phyloP scores from a whole-genome alignment of 1,140 invertebrate species.

The Drosophila athabasca region DNA sequence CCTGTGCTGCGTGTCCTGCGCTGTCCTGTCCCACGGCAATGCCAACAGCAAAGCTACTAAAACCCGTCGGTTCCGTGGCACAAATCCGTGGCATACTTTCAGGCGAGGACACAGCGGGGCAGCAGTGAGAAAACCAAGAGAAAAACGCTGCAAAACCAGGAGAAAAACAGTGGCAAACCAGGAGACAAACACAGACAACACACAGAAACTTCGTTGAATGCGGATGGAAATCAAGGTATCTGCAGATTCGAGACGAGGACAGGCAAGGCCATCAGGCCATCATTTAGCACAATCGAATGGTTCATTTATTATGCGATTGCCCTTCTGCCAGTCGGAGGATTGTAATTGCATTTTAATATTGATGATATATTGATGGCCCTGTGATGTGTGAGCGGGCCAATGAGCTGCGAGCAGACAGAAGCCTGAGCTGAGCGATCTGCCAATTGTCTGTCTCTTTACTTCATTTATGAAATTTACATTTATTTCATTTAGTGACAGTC shows the following conservation, averaged over 20 bases:
- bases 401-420: neutral
- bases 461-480: conserved; percentile 77
- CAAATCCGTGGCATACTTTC: conserved; percentile 31
- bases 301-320: conserved; percentile 39
- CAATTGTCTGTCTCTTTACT: conserved; percentile 21
- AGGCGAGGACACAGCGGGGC: conserved; percentile 6
- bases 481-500: conserved; percentile 63
- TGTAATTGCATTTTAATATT: conserved; percentile 75
- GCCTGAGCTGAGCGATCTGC: neutral
- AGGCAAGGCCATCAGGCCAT: neutral
- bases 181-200: neutral
- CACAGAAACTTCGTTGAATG: neutral
- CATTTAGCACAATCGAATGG: conserved; percentile 42
- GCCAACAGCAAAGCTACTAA: neutral
- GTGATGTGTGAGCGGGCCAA: conserved; percentile 28
- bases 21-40: conserved; percentile 2
- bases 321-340: conserved; percentile 25
- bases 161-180: conserved; percentile 1
- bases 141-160: neutral
- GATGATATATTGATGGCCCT: conserved; percentile 57
- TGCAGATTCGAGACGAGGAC: conserved; percentile 8
- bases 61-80: conserved; percentile 16
- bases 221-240: conserved; percentile 34
- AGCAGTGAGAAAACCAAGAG: neutral
- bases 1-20: too few relatives aligned